Evolutionary conservation across 2,888 invertebrate genomes (phyloP).

Genomic region (Seira ritae): DNA sequence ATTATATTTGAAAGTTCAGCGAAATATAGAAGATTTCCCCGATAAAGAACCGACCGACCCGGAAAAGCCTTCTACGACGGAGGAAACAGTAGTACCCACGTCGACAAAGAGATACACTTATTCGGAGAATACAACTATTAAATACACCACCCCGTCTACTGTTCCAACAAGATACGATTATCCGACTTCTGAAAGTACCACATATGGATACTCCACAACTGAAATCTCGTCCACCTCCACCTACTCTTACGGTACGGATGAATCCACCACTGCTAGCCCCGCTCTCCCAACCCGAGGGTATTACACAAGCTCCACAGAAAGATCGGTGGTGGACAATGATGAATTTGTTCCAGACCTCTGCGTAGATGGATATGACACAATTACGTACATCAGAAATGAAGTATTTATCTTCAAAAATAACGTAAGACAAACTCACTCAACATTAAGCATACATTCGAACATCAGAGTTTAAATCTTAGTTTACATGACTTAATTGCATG

Average conservation of each 20-base stretch:
- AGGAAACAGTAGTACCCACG: conserved; percentile 17
- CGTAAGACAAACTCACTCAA: too few relatives aligned
- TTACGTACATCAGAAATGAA: conserved; percentile 80
- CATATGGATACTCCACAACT: conserved; percentile 36
- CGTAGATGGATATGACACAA: conserved; percentile 82
- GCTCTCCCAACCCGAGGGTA: background rate
- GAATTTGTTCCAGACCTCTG: conserved; percentile 79
- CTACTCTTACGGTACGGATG: background rate
- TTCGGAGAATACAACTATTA: too few relatives aligned
- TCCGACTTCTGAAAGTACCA: conserved; percentile 20
- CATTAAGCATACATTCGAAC: too few relatives aligned
- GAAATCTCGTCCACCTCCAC: conserved; percentile 23
- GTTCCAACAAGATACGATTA: background rate
- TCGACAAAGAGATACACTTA: background rate
- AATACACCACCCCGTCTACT: too few relatives aligned
- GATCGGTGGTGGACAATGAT: too few relatives aligned
- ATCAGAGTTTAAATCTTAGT: too few relatives aligned
- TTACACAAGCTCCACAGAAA: background rate
- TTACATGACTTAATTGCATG: too few relatives aligned
- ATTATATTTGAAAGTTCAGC: conserved; percentile 73
- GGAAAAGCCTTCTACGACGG: background rate
- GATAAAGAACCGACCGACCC: conserved; percentile 14
- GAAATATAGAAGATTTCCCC: conserved; percentile 72
- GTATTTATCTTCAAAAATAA: conserved; percentile 80
- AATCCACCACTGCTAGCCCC: background rate